Evolutionary conservation across 1,140 invertebrate genomes (phyloP), one percentile per base, ranked within the genome.

Genomic region (Pseudomyrmex pallidus): DNA sequence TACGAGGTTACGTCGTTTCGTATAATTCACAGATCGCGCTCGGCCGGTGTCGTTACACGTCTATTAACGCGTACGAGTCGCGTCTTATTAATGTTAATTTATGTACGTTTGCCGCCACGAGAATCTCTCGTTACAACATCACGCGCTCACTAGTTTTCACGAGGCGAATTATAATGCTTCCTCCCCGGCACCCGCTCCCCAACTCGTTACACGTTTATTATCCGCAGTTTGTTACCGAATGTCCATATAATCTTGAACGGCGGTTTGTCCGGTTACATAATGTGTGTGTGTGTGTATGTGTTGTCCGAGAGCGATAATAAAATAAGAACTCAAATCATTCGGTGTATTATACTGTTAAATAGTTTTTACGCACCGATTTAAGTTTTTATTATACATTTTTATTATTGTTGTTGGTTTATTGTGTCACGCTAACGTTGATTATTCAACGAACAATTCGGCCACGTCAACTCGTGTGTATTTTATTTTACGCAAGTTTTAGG

Each of bases 51-150:
- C 20, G 54, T 61, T 70, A 66, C 64, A 15, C 56, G 84, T 84
- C 67, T 74, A 70, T 80, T 74, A 62, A 62, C 56, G 35, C 35
- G 22, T 68, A 80, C 46, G 57, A 54, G 72, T 44, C 25, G 46
- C 15, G 66, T 67, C 76, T 73, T 68, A 52, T 85, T 76, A 87
- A 80, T 80, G 84, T 83, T 76, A 82, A 76, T 85, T 85, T 73
- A 72, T 85, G 82, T 87, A 66, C 72, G 74, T 68, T 57, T 52
- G 59, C 59, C 62, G 76, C n/a, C 64, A 35, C 25, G 35, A 61
- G 25, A 46, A 62, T 63, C 73, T 84, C 68, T 78, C 56, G 59
- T 67, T 73, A 56, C 22, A 73, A 54, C 52, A 35, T 35, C 44
- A 62, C 44, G 22, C 64, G 46, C 57, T 64, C 48, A 70, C 54